Percentiles rank a stretch among this genome's conserved stretches.
These are phyloP conservation scores for Ditylenchus weischeri DNA, from an alignment of 2,888 invertebrate genomes.

Conservation along the genomic window DNA sequence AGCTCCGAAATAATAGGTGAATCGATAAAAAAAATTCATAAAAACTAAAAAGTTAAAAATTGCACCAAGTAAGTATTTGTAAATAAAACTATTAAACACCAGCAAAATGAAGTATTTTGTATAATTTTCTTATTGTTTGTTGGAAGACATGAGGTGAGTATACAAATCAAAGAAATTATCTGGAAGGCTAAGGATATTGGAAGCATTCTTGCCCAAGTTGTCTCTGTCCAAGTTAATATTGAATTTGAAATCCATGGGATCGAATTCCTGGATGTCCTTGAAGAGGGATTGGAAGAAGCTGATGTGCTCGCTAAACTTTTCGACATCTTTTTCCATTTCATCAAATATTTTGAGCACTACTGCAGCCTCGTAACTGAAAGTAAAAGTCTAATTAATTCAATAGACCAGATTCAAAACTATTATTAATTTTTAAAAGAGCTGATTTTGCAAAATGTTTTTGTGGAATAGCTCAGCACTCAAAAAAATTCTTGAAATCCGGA, in stretches of 20 bases:
- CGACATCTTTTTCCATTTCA: conserved; percentile 18
- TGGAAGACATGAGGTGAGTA: not conserved
- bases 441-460: too few relatives aligned
- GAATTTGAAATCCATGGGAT: conserved; percentile 18
- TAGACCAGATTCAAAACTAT: too few relatives aligned
- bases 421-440: too few relatives aligned
- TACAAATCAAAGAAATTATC: conserved; percentile 12
- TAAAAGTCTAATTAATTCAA: not conserved
- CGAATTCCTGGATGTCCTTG: conserved; percentile 16
- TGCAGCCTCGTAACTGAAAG: conserved; percentile 21
- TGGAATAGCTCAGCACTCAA: too few relatives aligned
- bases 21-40: too few relatives aligned
- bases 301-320: conserved; percentile 13
- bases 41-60: too few relatives aligned
- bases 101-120: too few relatives aligned
- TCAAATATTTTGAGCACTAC: conserved; percentile 24
- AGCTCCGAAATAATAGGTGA: too few relatives aligned
- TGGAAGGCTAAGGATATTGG: conserved; percentile 19
- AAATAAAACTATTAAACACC: too few relatives aligned
- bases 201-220: conserved; percentile 9
- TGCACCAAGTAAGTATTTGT: too few relatives aligned
- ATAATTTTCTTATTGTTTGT: too few relatives aligned
- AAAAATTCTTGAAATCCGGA: too few relatives aligned
- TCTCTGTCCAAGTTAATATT: conserved; percentile 11
- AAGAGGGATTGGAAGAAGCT: conserved; percentile 18